Evolutionary conservation across 2,113 vertebrate species (phyloP).

Genomic region (Ailurus styani): DNA sequence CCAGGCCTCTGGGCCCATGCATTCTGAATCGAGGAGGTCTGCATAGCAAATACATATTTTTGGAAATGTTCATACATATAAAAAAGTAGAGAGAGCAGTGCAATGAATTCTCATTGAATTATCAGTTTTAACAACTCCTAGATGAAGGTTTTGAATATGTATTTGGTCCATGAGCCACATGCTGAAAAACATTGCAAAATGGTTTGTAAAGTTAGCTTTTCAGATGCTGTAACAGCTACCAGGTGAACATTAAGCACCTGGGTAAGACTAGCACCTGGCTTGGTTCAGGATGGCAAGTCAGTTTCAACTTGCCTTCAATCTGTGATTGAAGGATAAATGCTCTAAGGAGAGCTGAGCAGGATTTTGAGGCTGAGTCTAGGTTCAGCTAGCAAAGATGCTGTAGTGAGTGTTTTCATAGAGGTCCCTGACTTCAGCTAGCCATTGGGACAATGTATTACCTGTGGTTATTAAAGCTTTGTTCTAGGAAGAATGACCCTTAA

Average conservation of each 20-base stretch:
- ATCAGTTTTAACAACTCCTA: background rate
- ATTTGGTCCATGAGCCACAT: background rate
- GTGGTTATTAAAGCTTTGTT: background rate
- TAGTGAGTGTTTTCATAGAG: background rate
- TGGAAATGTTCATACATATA: background rate
- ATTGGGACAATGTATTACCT: background rate
- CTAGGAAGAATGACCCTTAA: background rate
- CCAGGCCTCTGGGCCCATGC: background rate
- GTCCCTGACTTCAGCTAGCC: background rate
- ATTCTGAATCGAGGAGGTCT: background rate
- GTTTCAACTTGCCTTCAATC: background rate
- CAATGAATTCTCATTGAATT: background rate
- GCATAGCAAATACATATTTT: background rate
- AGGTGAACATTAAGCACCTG: background rate
- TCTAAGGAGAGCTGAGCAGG: background rate
- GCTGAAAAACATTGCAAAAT: background rate
- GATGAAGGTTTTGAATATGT: background rate
- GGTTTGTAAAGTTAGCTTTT: background rate
- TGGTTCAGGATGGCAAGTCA: background rate
- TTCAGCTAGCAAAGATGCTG: background rate
- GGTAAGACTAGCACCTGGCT: background rate
- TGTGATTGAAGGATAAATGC: background rate
- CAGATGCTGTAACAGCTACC: background rate
- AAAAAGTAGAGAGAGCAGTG: background rate
- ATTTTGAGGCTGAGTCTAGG: background rate